Evolutionary conservation across 2,113 vertebrate genomes (phyloP).

Genomic region (Syngnathoides biaculeatus): DNA sequence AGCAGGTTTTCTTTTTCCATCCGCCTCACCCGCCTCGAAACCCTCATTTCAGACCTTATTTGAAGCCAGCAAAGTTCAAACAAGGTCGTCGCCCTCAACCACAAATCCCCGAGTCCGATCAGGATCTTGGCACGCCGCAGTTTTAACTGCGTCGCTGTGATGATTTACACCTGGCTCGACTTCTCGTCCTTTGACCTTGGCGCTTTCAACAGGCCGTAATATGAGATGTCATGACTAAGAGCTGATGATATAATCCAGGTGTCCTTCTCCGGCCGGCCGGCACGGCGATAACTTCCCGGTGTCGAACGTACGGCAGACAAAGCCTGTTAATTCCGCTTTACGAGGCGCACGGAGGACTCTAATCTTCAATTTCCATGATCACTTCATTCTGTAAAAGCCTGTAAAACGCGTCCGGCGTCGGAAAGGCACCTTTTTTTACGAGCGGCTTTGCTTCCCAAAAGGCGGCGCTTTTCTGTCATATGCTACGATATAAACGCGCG

Average conservation of each 20-base stretch:
- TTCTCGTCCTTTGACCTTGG: constrained; percentile 59
- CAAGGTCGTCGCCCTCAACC: not conserved
- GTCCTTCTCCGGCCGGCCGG: constrained; percentile 46
- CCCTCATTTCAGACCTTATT: no score
- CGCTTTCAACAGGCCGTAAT: constrained; percentile 61
- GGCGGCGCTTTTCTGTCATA: constrained; percentile 48
- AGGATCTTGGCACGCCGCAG: constrained; percentile 1
- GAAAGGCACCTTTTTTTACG: constrained; percentile 62
- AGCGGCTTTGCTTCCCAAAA: constrained; percentile 51
- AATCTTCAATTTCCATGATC: constrained; percentile 68
- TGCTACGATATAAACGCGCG: constrained; percentile 13
- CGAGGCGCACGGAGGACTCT: constrained; percentile 46
- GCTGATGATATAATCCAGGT: constrained; percentile 68
- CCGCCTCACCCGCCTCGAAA: no score
- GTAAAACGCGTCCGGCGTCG: constrained; percentile 59
- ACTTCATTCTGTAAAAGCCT: constrained; percentile 70
- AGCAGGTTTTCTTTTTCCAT: no score
- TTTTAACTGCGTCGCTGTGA: constrained; percentile 52
- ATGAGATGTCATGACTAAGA: constrained; percentile 69
- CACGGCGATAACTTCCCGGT: constrained; percentile 48
- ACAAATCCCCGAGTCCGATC: not conserved
- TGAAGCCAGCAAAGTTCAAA: not conserved
- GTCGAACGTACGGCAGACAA: constrained; percentile 42
- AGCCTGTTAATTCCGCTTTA: constrained; percentile 64
- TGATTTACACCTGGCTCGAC: constrained; percentile 30